Evolutionary conservation across 2,113 vertebrate genomes (phyloP).

Genomic region (Kryptolebias marmoratus): DNA sequence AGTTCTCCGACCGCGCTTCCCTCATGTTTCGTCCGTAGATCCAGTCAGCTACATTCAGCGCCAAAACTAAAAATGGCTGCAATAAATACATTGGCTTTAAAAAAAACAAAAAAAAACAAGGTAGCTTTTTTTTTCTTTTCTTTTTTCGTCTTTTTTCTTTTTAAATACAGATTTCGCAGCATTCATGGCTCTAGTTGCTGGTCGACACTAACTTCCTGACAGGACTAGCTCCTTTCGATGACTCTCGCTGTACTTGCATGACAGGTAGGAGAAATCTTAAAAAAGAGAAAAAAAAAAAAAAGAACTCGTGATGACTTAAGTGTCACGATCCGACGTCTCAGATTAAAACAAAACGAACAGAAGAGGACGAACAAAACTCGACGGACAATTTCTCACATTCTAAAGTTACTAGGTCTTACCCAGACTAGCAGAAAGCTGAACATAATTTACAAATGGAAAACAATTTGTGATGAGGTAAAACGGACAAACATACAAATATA

Average conservation of each 20-base stretch:
- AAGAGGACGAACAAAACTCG: conserved; percentile 24
- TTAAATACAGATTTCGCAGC: conserved; percentile 59
- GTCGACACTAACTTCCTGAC: conserved; percentile 41
- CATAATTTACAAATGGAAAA: conserved; percentile 81
- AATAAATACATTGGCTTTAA: conserved; percentile 76
- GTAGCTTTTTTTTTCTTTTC: conserved; percentile 26
- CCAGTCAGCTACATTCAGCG: conserved; percentile 80
- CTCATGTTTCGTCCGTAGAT: conserved; percentile 69
- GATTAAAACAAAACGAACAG: conserved; percentile 47
- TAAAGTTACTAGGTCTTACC: conserved; percentile 73
- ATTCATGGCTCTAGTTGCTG: conserved; percentile 55
- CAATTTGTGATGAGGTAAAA: conserved; percentile 76
- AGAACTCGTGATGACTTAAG: conserved; percentile 51
- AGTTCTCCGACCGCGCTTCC: conserved; percentile 71
- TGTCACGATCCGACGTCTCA: conserved; percentile 61
- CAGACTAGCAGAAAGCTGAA: conserved; percentile 68
- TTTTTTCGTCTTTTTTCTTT: conserved; percentile 5
- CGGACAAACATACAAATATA: conserved; percentile 85
- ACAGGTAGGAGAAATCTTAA: conserved; percentile 41
- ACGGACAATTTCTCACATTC: conserved; percentile 71
- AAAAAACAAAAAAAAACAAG: conserved; percentile 3
- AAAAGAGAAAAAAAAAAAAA: conserved; percentile 31
- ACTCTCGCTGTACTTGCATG: conserved; percentile 33
- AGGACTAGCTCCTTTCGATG: conserved; percentile 32
- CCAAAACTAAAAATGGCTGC: conserved; percentile 63